These are phyloP conservation scores for Deroptyus accipitrinus DNA, from an alignment of 2,113 vertebrate species.

Conservation along the genomic window DNA sequence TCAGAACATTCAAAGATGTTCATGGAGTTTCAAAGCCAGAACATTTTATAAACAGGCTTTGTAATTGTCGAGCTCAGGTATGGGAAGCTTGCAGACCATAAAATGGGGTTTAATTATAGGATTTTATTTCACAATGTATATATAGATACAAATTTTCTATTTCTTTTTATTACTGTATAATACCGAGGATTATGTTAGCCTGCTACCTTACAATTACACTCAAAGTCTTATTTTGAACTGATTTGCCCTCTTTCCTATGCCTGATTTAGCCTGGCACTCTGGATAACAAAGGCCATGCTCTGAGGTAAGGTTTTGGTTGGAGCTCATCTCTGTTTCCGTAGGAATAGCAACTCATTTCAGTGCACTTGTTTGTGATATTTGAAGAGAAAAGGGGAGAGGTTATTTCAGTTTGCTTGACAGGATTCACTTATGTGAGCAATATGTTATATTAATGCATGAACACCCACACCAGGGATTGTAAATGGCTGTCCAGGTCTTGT, in stretches of 20 bases:
- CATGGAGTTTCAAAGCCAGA: neutral
- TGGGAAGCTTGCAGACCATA: neutral
- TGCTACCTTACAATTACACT: neutral
- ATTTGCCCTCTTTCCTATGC: neutral
- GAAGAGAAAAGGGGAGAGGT: constrained; percentile 1
- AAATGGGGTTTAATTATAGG: neutral
- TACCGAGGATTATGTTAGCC: neutral
- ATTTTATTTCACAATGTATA: neutral
- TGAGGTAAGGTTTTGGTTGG: neutral
- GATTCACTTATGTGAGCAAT: constrained; percentile 22
- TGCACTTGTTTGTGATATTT: constrained; percentile 51
- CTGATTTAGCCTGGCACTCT: neutral
- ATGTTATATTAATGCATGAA: neutral
- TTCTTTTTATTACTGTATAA: neutral
- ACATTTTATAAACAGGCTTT: neutral
- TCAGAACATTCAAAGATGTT: neutral
- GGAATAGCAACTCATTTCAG: constrained; percentile 18
- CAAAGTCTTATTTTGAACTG: neutral
- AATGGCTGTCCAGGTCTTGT: neutral
- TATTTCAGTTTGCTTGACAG: constrained; percentile 38
- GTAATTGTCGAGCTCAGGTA: neutral
- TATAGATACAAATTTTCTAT: neutral
- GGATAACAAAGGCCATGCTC: neutral
- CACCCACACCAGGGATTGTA: neutral
- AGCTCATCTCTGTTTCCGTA: constrained; percentile 43